A percentile compares a stretch with the other conserved stretches of the same genome.
These are phyloP conservation scores for Yponomeuta sedellus DNA, from an alignment of 2,888 invertebrate species.

Conservation along the genomic window DNA sequence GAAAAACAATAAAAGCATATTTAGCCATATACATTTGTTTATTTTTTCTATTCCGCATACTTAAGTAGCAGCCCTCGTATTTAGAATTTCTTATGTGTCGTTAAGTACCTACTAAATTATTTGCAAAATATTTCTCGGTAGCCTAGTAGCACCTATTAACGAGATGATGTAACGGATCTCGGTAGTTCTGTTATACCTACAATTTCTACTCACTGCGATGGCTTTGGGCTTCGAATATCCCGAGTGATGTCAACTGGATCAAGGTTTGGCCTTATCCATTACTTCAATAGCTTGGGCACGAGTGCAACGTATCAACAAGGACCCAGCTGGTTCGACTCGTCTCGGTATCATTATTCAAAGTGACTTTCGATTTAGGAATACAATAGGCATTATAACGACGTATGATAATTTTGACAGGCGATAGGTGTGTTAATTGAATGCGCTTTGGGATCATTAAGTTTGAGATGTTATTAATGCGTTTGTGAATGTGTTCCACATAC, in stretches of 20 bases:
- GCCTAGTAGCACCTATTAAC: neutral
- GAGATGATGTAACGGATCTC: neutral
- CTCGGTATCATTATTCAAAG: conserved; percentile 17
- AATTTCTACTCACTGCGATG: neutral
- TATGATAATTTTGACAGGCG: conserved; percentile 10
- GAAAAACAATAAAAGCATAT: too few relatives aligned
- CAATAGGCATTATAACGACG: conserved; percentile 18
- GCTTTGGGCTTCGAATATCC: conserved; percentile 23
- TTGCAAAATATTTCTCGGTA: too few relatives aligned
- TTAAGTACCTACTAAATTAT: too few relatives aligned
- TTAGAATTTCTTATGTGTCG: too few relatives aligned
- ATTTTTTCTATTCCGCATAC: too few relatives aligned
- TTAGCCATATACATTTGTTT: too few relatives aligned
- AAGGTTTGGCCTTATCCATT: conserved; percentile 61
- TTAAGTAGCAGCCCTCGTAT: too few relatives aligned
- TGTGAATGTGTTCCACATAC: conserved; percentile 34
- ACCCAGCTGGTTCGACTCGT: conserved; percentile 18
- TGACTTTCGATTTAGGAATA: conserved; percentile 19
- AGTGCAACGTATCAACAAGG: conserved; percentile 24
- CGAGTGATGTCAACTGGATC: conserved; percentile 53
- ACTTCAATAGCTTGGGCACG: conserved; percentile 42
- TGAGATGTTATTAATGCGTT: conserved; percentile 13
- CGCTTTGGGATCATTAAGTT: conserved; percentile 3
- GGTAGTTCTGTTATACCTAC: neutral
- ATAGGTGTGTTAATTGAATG: neutral